phyloP scores from a whole-genome alignment of 2,797 vertebrate genomes.

The Diplodus puntazzo region DNA sequence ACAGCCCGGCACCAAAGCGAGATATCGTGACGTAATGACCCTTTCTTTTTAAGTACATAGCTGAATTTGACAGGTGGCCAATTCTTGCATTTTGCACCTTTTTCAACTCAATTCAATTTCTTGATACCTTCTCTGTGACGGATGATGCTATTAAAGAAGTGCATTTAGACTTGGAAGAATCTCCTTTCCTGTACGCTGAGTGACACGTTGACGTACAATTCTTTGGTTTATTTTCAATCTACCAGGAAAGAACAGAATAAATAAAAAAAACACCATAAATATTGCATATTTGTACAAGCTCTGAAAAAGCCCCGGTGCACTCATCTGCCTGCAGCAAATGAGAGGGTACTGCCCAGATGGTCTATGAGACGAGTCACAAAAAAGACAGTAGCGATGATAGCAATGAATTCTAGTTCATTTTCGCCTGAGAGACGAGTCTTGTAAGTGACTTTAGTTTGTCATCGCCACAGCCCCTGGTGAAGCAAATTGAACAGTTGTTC shows the following conservation, averaged over 20 bases:
- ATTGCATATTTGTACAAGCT: slow-evolving; percentile 20
- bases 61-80: too few species aligned
- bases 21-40: too few species aligned
- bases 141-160: slow-evolving; percentile 6
- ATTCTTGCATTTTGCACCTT: too few species aligned
- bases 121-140: neutral
- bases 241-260: neutral
- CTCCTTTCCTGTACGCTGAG: neutral
- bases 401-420: neutral
- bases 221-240: slow-evolving; percentile 20
- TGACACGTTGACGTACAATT: neutral
- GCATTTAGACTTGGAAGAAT: slow-evolving; percentile 5
- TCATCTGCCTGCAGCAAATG: neutral
- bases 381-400: neutral
- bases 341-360: neutral
- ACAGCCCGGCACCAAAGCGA: too few species aligned
- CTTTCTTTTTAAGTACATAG: too few species aligned
- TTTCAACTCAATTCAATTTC: neutral
- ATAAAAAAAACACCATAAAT: slow-evolving; percentile 28
- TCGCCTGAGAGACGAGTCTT: neutral
- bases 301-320: slow-evolving; percentile 3
- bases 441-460: neutral
- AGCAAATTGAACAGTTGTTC: slow-evolving; percentile 1
- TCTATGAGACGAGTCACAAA: neutral
- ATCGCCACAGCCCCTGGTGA: neutral